Conservation (phyloP, 2,797 vertebrate genomes). For the Alfaro cultratus region DNA sequence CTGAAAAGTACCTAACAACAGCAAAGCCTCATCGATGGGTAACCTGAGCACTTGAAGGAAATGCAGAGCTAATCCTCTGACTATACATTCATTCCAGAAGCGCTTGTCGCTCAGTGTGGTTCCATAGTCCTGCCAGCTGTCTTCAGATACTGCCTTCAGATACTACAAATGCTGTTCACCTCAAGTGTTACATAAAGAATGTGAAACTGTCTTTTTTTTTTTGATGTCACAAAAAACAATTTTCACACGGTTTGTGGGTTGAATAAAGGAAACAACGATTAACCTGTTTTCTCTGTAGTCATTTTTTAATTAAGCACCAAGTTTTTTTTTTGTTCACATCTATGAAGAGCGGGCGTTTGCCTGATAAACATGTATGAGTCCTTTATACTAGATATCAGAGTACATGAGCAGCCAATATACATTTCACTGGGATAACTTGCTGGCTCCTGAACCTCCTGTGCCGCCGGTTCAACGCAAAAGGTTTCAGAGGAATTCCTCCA, state of each 20-base stretch:
- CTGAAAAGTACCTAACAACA: slow-evolving; percentile 40
- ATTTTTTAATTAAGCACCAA: neutral
- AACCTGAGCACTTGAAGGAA: slow-evolving; percentile 5
- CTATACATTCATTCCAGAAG: slow-evolving; percentile 48
- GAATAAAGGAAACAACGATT: slow-evolving; percentile 65
- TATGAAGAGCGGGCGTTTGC: neutral
- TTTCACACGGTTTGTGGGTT: slow-evolving; percentile 52
- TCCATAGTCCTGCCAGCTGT: slow-evolving; percentile 32
- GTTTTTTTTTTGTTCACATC: neutral
- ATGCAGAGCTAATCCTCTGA: slow-evolving; percentile 13
- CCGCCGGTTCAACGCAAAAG: slow-evolving; percentile 24
- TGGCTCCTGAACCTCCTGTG: slow-evolving; percentile 20
- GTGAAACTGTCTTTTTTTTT: slow-evolving; percentile 51
- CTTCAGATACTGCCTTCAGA: slow-evolving; percentile 49
- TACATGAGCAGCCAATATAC: slow-evolving; percentile 28
- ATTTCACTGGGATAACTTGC: slow-evolving; percentile 18
- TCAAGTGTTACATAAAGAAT: slow-evolving; percentile 55
- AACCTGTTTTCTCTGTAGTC: slow-evolving; percentile 13
- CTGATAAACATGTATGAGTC: neutral
- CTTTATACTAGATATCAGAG: neutral
- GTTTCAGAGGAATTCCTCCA: slow-evolving; percentile 67
- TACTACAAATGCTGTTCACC: slow-evolving; percentile 36
- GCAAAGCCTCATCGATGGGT: slow-evolving; percentile 43
- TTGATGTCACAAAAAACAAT: slow-evolving; percentile 50
- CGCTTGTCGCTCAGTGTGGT: slow-evolving; percentile 22